Base-by-base conservation (phyloP, 1,140 invertebrate species). In the Camponotus floridanus region DNA sequence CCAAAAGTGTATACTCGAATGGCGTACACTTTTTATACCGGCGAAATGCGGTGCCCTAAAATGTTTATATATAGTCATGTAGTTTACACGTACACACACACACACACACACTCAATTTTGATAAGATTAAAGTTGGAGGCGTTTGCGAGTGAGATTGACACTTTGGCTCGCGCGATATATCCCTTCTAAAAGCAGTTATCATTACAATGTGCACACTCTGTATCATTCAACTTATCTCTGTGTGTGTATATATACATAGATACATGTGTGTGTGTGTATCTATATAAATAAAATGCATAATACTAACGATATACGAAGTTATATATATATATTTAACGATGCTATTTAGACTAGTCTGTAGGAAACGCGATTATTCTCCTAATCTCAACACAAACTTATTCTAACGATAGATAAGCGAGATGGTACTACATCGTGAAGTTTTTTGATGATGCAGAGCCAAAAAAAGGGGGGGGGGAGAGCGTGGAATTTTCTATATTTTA, bases 401-500 rank as follows among this genome's bases (percentile, higher is more conserved):
- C 65, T 85, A 33, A 26, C 26, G 26, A 86, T 80, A 84, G 67
- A 62, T 85, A 87, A 85, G n/a, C 31, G 31, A 79, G 51, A 62
- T 83, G 83, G 67, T 76, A 85, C 87, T 90, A 83, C 78, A 86
- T 92, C 78, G 68, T 62, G 59, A 67, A 90, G 42, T 84, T 86
- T 59, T 87, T 80, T 62, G 26, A 79, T 61, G 57, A 57, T 59
- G 33, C 15, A 68, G 65, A 59, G 55, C 68, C 51, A 86, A 62
- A 64, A 64, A 61, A 15, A 31, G 51, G 45, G 26, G 26, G 0
- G 26, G 26, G 26, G 26, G 26, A 26, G 26, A 26, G 9, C 68
- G 74, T 76, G 81, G 67, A 89, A 89, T 91, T 92, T 85, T 92
- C 86, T 92, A 92, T 91, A 92, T 92, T 91, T 92, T 92, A 90